A percentile compares a stretch with the other conserved stretches of the same genome.
These are phyloP conservation scores for Halocynthia roretzi DNA, from an alignment of 23 tunicate species.

Conservation along the genomic window DNA sequence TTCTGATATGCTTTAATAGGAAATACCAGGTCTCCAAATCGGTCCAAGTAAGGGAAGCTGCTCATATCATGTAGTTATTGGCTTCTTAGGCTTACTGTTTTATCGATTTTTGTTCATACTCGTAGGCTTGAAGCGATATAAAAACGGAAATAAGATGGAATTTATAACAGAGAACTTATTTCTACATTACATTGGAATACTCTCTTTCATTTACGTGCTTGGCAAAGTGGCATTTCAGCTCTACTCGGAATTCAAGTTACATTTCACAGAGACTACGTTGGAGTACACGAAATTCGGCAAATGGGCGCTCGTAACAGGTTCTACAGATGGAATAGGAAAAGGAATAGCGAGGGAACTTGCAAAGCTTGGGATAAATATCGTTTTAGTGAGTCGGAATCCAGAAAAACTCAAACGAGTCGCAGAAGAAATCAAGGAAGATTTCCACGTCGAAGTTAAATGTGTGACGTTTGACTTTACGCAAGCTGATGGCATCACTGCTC, in stretches of 20 bases:
- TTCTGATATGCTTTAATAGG: too few relatives aligned
- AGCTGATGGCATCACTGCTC: slow-evolving; percentile 9
- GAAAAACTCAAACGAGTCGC: slow-evolving; percentile 58
- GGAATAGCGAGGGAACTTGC: slow-evolving; percentile 69
- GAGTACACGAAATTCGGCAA: slow-evolving; percentile 48
- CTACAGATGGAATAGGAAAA: slow-evolving; percentile 89
- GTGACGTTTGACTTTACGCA: slow-evolving; percentile 56
- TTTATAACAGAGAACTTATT: too few relatives aligned
- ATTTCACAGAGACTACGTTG: slow-evolving; percentile 4
- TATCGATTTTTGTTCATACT: too few relatives aligned
- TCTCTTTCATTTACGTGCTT: not conserved
- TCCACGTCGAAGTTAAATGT: slow-evolving; percentile 30
- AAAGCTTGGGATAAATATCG: slow-evolving; percentile 53
- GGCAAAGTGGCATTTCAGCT: not conserved
- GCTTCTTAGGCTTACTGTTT: too few relatives aligned
- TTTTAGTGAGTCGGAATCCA: slow-evolving; percentile 59
- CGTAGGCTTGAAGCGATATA: too few relatives aligned
- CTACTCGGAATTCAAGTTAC: not conserved
- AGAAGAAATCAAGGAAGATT: slow-evolving; percentile 34
- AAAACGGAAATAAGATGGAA: too few relatives aligned
- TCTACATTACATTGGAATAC: not conserved
- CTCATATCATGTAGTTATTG: too few relatives aligned
- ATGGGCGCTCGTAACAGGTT: slow-evolving; percentile 90
- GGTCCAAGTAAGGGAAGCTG: too few relatives aligned
- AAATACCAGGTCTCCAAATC: too few relatives aligned